Percentiles rank a stretch among this genome's conserved stretches.
Conservation (phyloP, 2,888 invertebrate species). For the Tenodera sinensis region DNA sequence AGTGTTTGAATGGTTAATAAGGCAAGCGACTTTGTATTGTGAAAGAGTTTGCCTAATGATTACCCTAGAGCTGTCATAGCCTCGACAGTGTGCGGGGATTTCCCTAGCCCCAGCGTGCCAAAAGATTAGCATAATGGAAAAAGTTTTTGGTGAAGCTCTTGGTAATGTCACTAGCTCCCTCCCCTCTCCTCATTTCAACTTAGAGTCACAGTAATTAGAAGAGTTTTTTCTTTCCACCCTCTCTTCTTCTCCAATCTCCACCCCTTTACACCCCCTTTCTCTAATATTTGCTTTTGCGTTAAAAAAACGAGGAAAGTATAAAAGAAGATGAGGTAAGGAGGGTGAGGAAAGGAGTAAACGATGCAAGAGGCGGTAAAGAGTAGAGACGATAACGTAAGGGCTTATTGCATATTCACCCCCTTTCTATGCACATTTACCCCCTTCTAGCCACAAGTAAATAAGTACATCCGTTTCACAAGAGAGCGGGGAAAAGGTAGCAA, state of each 20-base stretch:
- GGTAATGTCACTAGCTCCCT: conserved; percentile 25
- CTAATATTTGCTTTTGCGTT: conserved; percentile 20
- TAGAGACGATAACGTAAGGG: conserved; percentile 19
- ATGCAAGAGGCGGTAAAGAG: neutral
- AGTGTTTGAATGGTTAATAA: conserved; percentile 14
- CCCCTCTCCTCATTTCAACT: conserved; percentile 23
- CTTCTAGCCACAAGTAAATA: neutral
- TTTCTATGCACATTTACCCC: neutral
- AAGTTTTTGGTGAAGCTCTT: conserved; percentile 28
- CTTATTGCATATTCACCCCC: conserved; percentile 23
- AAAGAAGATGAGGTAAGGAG: neutral
- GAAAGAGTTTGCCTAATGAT: conserved; percentile 27
- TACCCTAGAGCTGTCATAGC: conserved; percentile 26
- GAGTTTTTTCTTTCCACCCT: conserved; percentile 22
- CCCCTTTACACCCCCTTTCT: neutral
- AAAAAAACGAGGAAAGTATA: neutral
- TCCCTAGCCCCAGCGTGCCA: conserved; percentile 11
- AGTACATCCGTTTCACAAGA: neutral
- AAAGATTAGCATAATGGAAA: conserved; percentile 33
- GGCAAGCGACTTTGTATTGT: neutral
- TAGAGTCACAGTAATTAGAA: conserved; percentile 31
- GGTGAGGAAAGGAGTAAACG: neutral
- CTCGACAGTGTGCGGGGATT: conserved; percentile 14
- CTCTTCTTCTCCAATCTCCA: conserved; percentile 2
- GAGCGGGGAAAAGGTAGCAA: neutral